Conservation (phyloP, 2,888 invertebrate species). For the Hydrotaea cyrtoneurina region DNA sequence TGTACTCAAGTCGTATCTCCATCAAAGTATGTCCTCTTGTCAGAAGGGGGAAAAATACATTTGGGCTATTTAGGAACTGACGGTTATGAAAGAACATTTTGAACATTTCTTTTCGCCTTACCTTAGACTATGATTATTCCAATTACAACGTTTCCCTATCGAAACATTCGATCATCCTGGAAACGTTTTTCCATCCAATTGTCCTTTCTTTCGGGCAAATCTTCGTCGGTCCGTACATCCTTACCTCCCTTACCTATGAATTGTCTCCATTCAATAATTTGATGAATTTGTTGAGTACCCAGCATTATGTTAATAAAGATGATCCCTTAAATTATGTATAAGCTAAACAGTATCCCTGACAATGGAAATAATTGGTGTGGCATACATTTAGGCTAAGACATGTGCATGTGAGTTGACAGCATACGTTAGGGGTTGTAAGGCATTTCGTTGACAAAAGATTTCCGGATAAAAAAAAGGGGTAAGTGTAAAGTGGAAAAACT, state of each 20-base stretch:
- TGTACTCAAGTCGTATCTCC: too few species aligned
- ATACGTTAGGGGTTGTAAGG: not conserved
- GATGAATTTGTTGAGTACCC: not conserved
- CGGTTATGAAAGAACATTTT: too few species aligned
- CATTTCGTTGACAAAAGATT: not conserved
- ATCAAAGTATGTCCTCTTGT: too few species aligned
- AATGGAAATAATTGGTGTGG: conserved; percentile 37
- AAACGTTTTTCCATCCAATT: not conserved
- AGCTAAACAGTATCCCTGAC: not conserved
- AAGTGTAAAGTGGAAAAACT: too few species aligned
- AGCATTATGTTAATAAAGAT: not conserved
- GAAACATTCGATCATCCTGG: too few species aligned
- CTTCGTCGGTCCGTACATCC: too few species aligned
- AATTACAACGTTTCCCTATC: too few species aligned
- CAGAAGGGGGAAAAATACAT: too few species aligned
- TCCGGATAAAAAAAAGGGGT: not conserved
- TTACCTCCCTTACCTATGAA: not conserved
- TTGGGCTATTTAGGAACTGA: too few species aligned
- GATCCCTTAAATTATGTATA: not conserved
- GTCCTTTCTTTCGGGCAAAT: not conserved
- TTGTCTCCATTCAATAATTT: not conserved
- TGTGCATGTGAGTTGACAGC: not conserved
- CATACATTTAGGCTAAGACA: conserved; percentile 44
- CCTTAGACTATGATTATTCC: too few species aligned
- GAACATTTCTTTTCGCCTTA: too few species aligned